Conservation (phyloP, 2,113 vertebrate species). For the Terrapene triunguis region DNA sequence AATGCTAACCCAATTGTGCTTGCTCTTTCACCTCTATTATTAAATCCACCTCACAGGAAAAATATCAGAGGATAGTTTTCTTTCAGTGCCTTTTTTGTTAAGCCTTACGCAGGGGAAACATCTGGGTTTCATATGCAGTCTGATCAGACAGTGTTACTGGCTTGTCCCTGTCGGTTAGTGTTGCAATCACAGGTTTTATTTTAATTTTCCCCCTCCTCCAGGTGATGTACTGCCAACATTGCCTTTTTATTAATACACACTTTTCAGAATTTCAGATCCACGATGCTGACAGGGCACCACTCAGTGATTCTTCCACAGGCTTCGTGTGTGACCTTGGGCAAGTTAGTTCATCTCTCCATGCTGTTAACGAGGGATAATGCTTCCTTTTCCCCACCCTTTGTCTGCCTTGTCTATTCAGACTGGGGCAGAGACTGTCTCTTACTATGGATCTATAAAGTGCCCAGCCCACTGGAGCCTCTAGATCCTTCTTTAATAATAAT, state of each 20-base stretch:
- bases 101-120: neutral
- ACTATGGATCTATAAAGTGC: neutral
- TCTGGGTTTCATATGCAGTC: neutral
- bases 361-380: no score
- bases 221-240: neutral
- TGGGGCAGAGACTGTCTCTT: neutral
- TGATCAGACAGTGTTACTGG: neutral
- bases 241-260: neutral
- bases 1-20: neutral
- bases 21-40: neutral
- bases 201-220: neutral
- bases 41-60: neutral
- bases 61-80: neutral
- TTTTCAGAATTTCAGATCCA: neutral
- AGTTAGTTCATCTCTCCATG: neutral
- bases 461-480: neutral
- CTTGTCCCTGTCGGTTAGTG: neutral
- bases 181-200: neutral
- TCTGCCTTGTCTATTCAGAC: neutral
- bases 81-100: neutral
- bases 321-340: neutral
- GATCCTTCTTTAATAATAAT: neutral
- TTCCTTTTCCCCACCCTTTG: neutral
- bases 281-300: neutral
- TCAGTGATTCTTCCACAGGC: neutral